A percentile compares a stretch with the other conserved stretches of the same genome.
Conservation (phyloP, 2,113 vertebrate species). For the Mormyrus lacerda region DNA sequence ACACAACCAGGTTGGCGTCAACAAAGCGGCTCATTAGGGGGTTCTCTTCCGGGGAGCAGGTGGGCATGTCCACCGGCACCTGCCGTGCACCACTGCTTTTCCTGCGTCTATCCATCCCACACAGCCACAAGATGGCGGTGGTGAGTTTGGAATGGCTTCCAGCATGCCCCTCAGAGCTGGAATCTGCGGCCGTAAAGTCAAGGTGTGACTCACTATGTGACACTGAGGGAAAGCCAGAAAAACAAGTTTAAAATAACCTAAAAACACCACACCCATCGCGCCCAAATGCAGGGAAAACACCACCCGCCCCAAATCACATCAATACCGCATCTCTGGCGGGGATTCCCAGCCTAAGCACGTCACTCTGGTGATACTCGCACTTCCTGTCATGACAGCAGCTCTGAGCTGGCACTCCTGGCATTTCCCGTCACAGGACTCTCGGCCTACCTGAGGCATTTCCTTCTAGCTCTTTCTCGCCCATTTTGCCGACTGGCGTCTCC, state of each 20-base stretch:
- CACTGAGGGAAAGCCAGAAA: neutral
- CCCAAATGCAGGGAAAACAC: neutral
- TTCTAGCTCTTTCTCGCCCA: neutral
- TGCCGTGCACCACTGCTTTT: accelerated
- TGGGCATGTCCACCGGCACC: neutral
- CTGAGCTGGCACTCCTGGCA: neutral
- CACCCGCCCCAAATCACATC: neutral
- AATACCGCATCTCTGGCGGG: neutral
- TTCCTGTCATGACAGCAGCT: neutral
- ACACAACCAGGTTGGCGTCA: constrained; percentile 74
- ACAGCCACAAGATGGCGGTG: constrained; percentile 75
- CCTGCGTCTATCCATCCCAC: constrained; percentile 69
- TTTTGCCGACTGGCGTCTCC: constrained; percentile 18
- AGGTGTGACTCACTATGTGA: neutral
- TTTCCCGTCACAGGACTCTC: neutral
- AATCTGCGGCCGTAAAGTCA: constrained; percentile 28
- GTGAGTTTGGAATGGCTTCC: constrained; percentile 51
- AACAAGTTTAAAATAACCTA: neutral
- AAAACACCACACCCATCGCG: neutral
- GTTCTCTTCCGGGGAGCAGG: constrained; percentile 60
- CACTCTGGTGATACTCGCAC: neutral
- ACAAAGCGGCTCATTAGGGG: constrained; percentile 56
- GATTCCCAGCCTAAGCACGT: neutral
- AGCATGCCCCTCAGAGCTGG: constrained; percentile 8
- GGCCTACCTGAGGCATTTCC: neutral